These are phyloP conservation scores for Zaprionus vittiger DNA, from an alignment of 1,140 invertebrate species.

Conservation along the genomic window DNA sequence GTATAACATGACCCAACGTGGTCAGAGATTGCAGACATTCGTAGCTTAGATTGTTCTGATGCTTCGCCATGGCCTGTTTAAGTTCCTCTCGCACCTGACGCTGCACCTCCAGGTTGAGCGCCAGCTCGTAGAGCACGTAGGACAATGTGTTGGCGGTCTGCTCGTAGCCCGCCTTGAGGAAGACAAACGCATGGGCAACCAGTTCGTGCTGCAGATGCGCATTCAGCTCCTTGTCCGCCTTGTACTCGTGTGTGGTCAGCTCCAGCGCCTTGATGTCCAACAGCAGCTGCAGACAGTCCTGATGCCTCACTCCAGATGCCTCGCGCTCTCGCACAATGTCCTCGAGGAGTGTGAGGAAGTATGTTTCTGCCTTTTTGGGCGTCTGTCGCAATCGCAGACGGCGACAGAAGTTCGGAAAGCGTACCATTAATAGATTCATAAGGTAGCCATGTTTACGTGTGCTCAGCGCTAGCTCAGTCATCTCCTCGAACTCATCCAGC, in stretches of 20 bases:
- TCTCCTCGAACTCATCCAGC: conserved; percentile 68
- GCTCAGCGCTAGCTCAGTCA: conserved; percentile 74
- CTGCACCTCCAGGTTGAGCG: conserved; percentile 85
- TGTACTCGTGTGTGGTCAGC: conserved; percentile 69
- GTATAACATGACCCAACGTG: conserved; percentile 86
- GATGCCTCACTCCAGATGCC: conserved; percentile 78
- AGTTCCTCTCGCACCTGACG: conserved; percentile 85
- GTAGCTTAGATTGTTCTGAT: conserved; percentile 82
- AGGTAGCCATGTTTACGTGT: conserved; percentile 72
- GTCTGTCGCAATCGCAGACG: conserved; percentile 58
- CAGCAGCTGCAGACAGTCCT: conserved; percentile 86
- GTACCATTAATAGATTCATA: conserved; percentile 67
- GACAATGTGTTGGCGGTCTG: conserved; percentile 85
- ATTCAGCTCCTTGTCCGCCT: conserved; percentile 62
- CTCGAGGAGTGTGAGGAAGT: conserved; percentile 84
- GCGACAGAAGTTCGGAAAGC: conserved; percentile 71
- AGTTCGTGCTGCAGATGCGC: conserved; percentile 70
- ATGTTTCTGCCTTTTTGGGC: conserved; percentile 74
- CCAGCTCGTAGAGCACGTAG: conserved; percentile 85
- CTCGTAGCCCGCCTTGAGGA: conserved; percentile 88
- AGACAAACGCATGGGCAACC: conserved; percentile 87
- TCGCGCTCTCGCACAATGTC: conserved; percentile 85
- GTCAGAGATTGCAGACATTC: conserved; percentile 86
- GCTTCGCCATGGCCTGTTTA: conserved; percentile 65
- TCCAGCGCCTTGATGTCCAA: conserved; percentile 67